Evolutionary conservation across 2,797 vertebrate species (phyloP), one percentile per base, ranked within the genome.

Genomic region (Tauraco hartlaubi): DNA sequence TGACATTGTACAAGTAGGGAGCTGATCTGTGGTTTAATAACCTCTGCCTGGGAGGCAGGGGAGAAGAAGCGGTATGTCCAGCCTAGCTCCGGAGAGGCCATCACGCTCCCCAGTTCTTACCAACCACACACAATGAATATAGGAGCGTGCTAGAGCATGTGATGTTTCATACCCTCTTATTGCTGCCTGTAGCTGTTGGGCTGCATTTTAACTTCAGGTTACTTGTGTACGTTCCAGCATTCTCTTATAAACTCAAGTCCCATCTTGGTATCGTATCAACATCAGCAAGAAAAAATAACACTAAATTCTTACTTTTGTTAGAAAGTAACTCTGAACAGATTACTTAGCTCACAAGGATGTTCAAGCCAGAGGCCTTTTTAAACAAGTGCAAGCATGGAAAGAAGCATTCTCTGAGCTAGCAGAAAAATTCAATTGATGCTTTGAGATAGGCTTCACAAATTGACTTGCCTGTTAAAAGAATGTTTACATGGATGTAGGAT

Each of bases 361-460:
- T 89, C 71, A 39, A 63, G 88, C 89, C 67, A 58, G 89, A 93
- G 77, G 68, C 68, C 55, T 85, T 88, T 92, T 77, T 67, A 69
- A 87, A 59, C 21, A 68, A 72, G 72, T 37, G 37, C 54, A 56
- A 93, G 54, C 39, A 49, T 28, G 85, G 73, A 69, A 44, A 71
- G 92, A 91, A 94, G n/a, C 33, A 56, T 46, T 72, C 49, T 68
- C 44, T 58, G 33, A 43, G 39, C 26, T 29, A 39, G n/a, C 22
- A 44, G 92, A 88, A 88, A 56, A 78, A 62, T 81, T 54, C 33
- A 80, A 6, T 23, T 82, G 44, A 66, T 75, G n/a, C 33, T 71
- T 71, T 51, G 18, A 90, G 73, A 61, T 15, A 11, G 41, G 41
- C 37, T 59, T 55, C 31, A 61, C 76, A 67, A 77, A 74, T 71